These are phyloP conservation scores for Cephus pygmeus DNA, from an alignment of 2,888 invertebrate species.

Conservation along the genomic window DNA sequence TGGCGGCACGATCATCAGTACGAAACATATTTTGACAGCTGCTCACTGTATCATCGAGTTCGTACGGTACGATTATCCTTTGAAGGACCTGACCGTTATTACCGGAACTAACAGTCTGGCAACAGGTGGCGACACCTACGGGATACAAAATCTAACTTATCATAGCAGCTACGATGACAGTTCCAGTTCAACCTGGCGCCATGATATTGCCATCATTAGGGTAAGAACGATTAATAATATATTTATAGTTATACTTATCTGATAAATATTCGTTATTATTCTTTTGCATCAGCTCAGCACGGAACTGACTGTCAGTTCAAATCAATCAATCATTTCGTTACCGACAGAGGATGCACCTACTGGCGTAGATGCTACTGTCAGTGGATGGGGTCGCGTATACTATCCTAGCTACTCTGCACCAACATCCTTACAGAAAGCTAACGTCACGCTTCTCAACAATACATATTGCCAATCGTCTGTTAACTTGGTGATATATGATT, in stretches of 20 bases:
- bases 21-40: slow-evolving; percentile 42
- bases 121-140: slow-evolving; percentile 23
- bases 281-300: slow-evolving; percentile 24
- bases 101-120: slow-evolving; percentile 22
- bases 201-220: slow-evolving; percentile 38
- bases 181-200: slow-evolving; percentile 15
- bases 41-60: slow-evolving; percentile 39
- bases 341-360: slow-evolving; percentile 5
- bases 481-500: slow-evolving; percentile 14
- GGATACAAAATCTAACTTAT: slow-evolving; percentile 22
- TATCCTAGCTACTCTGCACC: slow-evolving; percentile 16
- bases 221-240: slow-evolving; percentile 17
- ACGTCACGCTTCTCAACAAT: slow-evolving; percentile 27
- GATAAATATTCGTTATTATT: not conserved
- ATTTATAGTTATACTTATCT: not conserved
- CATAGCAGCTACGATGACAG: slow-evolving; percentile 16
- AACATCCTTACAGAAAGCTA: slow-evolving; percentile 21
- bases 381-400: slow-evolving; percentile 30
- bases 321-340: slow-evolving; percentile 30
- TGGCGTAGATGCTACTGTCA: slow-evolving; percentile 2
- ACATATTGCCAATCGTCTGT: slow-evolving; percentile 22
- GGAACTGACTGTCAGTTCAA: slow-evolving; percentile 18
- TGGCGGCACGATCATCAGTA: slow-evolving; percentile 42
- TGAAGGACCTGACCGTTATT: slow-evolving; percentile 22
- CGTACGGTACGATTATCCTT: not conserved